These are phyloP conservation scores for Eptatretus burgeri DNA, from an alignment of 2,113 vertebrate genomes.

Conservation along the genomic window DNA sequence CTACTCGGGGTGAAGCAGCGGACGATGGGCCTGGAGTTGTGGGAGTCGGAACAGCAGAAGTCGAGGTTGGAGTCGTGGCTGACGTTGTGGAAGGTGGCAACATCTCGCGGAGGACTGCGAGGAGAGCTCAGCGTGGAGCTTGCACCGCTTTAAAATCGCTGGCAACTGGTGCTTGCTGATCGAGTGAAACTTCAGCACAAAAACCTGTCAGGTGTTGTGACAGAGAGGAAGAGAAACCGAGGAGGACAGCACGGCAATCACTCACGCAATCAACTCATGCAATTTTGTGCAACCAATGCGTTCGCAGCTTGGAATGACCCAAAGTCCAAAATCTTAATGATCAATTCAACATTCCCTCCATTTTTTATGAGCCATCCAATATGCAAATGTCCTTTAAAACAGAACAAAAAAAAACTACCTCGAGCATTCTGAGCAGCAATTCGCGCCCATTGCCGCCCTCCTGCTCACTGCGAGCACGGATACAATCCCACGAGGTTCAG, in stretches of 20 bases:
- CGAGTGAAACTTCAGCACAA: slow-evolving; percentile 92
- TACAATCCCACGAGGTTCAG: slow-evolving; percentile 90
- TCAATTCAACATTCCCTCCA: no score
- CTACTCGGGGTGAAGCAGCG: slow-evolving; percentile 24
- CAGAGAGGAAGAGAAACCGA: not conserved
- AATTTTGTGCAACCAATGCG: no score
- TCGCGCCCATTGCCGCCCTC: slow-evolving; percentile 85
- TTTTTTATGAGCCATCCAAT: no score
- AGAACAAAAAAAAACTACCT: no score
- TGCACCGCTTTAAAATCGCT: slow-evolving; percentile 96
- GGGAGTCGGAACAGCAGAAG: slow-evolving; percentile 3
- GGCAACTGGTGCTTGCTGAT: slow-evolving; percentile 85
- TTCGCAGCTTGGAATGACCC: no score
- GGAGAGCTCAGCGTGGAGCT: slow-evolving; percentile 70
- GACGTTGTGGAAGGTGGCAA: slow-evolving; percentile 28
- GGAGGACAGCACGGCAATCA: no score
- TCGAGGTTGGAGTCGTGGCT: slow-evolving; percentile 4
- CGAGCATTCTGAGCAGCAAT: slow-evolving; percentile 91
- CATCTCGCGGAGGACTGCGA: slow-evolving; percentile 34
- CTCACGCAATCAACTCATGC: no score
- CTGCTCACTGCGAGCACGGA: slow-evolving; percentile 85
- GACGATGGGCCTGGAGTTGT: slow-evolving; percentile 51
- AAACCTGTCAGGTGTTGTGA: slow-evolving; percentile 61
- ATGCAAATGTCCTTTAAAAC: no score
- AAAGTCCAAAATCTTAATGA: no score